Evolutionary conservation across 2,888 invertebrate species (phyloP).

Genomic region (Podotricha telesiphe): DNA sequence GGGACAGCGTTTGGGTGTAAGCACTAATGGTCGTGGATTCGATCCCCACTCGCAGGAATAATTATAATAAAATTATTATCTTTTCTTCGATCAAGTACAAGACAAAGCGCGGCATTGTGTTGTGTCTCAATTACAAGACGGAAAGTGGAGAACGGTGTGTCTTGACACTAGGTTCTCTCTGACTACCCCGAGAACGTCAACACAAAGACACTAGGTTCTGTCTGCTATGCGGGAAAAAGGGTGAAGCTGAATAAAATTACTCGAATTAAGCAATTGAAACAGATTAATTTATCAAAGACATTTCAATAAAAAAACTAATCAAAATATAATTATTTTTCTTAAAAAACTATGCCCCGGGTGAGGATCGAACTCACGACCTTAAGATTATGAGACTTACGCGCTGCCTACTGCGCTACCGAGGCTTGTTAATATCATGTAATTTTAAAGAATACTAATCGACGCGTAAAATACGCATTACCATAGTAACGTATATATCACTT

Average conservation of each 20-base stretch:
- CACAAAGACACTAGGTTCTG: too few relatives aligned
- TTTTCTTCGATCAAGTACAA: background rate
- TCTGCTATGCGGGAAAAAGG: too few relatives aligned
- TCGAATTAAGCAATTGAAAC: too few relatives aligned
- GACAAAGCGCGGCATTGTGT: background rate
- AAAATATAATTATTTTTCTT: background rate
- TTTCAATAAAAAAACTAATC: background rate
- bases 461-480: too few relatives aligned
- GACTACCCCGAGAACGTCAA: too few relatives aligned
- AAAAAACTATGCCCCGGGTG: conserved; percentile 85
- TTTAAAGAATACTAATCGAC: background rate
- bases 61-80: background rate
- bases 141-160: too few relatives aligned
- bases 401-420: conserved; percentile 94
- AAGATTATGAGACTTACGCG: conserved; percentile 96
- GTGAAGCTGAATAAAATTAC: too few relatives aligned
- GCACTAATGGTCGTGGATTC: background rate
- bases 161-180: too few relatives aligned
- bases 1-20: background rate
- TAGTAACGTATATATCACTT: too few relatives aligned
- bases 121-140: background rate
- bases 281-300: too few relatives aligned
- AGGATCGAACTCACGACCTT: conserved; percentile 98
- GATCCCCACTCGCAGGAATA: background rate
- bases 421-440: conserved; percentile 57